Evolutionary conservation across 2,797 vertebrate species (phyloP).

Genomic region (Huso huso): DNA sequence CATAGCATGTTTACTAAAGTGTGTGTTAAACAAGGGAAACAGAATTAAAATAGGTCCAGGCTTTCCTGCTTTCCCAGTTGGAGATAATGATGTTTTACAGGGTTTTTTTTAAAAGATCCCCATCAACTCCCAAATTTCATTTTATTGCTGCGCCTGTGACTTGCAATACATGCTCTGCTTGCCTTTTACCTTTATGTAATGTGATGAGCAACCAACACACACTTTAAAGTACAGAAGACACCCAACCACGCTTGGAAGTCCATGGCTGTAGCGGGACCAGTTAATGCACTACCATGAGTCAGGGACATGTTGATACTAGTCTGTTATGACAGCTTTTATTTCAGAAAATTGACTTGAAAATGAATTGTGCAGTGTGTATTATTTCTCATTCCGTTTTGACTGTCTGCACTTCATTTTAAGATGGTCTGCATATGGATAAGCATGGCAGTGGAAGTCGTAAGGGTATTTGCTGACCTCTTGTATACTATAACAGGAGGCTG

Average conservation of each 20-base stretch:
- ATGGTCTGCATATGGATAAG: slow-evolving; percentile 34
- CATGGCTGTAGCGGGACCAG: slow-evolving; percentile 30
- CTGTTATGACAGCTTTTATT: slow-evolving; percentile 44
- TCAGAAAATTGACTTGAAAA: too few species aligned
- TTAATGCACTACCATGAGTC: slow-evolving; percentile 29
- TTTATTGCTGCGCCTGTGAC: slow-evolving; percentile 15
- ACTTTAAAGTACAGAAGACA: neutral
- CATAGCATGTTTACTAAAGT: neutral
- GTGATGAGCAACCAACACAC: neutral
- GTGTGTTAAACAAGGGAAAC: neutral
- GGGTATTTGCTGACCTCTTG: slow-evolving; percentile 35
- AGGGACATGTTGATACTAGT: slow-evolving; percentile 26
- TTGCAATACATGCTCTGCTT: neutral
- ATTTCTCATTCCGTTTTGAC: slow-evolving; percentile 15
- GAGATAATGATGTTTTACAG: neutral
- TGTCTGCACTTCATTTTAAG: slow-evolving; percentile 23
- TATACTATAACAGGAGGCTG: slow-evolving; percentile 40
- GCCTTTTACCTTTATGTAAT: neutral
- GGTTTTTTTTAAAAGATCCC: neutral
- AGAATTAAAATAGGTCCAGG: neutral
- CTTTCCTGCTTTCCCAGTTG: neutral
- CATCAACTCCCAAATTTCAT: slow-evolving; percentile 31
- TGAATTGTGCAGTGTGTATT: too few species aligned
- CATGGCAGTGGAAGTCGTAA: slow-evolving; percentile 14
- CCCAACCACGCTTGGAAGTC: neutral